Percentiles rank a stretch among this genome's conserved stretches.
These are phyloP conservation scores for Ascidia mentula DNA, from an alignment of 23 tunicate genomes.

Conservation along the genomic window DNA sequence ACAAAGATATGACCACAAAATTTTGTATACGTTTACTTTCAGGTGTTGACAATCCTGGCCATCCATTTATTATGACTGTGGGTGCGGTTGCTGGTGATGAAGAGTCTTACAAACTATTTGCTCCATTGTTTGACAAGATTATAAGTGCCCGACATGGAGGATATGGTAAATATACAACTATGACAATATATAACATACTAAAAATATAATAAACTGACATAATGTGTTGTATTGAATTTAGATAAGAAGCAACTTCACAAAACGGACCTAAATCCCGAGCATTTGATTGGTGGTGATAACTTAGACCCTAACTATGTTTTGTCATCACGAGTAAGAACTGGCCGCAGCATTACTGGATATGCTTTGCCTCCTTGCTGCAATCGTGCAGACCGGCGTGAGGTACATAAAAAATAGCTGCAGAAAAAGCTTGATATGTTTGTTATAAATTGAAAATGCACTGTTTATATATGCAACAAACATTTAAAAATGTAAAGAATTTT, in stretches of 20 bases:
- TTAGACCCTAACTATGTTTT: constrained; percentile 86
- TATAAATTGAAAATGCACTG: no score
- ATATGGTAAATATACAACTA: constrained; percentile 67
- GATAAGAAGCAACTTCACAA: constrained; percentile 49
- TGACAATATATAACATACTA: no score
- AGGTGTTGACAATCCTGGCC: constrained; percentile 97
- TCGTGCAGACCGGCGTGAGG: constrained; percentile 86
- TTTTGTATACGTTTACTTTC: not conserved
- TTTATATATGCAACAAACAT: no score
- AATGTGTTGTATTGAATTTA: no score
- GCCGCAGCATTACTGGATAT: constrained; percentile 77
- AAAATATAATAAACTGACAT: no score
- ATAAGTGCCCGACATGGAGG: constrained; percentile 95
- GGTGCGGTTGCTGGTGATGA: constrained; percentile 98
- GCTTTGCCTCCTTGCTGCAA: constrained; percentile 84
- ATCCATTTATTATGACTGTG: constrained; percentile 97
- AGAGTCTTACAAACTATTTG: constrained; percentile 85
- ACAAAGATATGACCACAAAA: not conserved
- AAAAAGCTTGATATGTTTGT: not conserved
- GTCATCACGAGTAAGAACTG: constrained; percentile 89
- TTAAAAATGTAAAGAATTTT: no score
- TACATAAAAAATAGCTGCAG: not conserved
- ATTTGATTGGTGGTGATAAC: constrained; percentile 69
- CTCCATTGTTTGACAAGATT: constrained; percentile 87
- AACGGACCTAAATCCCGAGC: constrained; percentile 71